Conservation (phyloP, 2,888 invertebrate genomes). For the Dryococelus australis region DNA sequence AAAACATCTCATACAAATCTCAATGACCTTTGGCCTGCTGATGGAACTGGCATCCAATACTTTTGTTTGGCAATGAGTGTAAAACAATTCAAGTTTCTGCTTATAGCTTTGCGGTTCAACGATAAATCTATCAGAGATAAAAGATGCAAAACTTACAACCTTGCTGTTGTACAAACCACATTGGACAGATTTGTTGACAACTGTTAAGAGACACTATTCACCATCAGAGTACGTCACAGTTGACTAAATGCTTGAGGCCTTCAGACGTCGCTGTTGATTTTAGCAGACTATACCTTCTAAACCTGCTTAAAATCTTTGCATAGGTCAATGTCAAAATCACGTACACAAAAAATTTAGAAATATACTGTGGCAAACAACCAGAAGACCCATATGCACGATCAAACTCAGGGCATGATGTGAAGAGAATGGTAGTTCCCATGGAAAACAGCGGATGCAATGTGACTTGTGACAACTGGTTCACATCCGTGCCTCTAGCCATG, state of each 20-base stretch:
- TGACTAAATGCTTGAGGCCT: constrained; percentile 46
- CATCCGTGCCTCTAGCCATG: constrained; percentile 40
- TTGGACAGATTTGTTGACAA: not conserved
- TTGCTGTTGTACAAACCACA: not conserved
- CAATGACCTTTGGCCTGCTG: not conserved
- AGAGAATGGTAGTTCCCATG: constrained; percentile 43
- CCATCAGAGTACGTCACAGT: constrained; percentile 49
- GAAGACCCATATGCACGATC: constrained; percentile 45
- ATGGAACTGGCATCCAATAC: constrained; percentile 24
- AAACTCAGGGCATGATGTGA: constrained; percentile 45
- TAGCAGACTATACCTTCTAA: constrained; percentile 53
- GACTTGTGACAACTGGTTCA: constrained; percentile 43
- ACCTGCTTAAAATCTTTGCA: constrained; percentile 51
- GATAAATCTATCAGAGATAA: not conserved
- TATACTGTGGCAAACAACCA: constrained; percentile 47
- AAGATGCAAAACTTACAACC: not conserved
- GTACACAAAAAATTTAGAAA: constrained; percentile 46
- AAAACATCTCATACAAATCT: not conserved
- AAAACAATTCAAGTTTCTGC: not conserved
- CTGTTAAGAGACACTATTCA: constrained; percentile 40
- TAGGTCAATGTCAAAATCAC: constrained; percentile 45
- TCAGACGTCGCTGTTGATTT: constrained; percentile 47
- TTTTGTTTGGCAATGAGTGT: not conserved
- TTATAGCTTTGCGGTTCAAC: not conserved
- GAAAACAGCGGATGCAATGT: constrained; percentile 45